Evolutionary conservation across 2,888 invertebrate species (phyloP), one percentile per base, ranked within the genome.

Genomic region (Zygothrica quintamaculata): DNA sequence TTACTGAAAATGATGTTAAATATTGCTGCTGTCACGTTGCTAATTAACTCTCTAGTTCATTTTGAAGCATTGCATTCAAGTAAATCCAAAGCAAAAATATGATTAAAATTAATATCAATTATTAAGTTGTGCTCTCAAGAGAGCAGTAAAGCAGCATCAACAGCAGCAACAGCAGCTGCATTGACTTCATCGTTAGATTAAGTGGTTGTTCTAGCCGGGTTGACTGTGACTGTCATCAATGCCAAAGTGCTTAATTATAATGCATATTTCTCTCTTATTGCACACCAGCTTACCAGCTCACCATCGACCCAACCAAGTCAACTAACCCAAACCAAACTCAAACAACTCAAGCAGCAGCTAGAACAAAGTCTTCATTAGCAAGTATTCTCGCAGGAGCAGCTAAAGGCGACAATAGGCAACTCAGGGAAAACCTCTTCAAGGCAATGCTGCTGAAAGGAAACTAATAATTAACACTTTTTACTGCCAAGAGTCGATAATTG

Each of bases 401-500:
- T 36, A 39, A n/a, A 50, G 58, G 50, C 58, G 65, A 48, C 47
- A 46, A 37, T 2, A 22, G 2, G 18, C 18, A 5, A 22, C 18
- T 22, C 46, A 61, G 56, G 60, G 73, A 75, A 75, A 75, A 75
- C 76, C 70, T 73, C 78, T 68, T 76, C 76, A 73, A 47, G 53
- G 62, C 60, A 64, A n/a, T n/a, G n/a, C n/a, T n/a, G 64, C 47
- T 58, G 76, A 77, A 77, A 82, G 82, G 85, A 85, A 82, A 85
- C 82, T 82, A 82, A 82, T 82, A 82, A 82, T 82, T 82, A 82
- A 82, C 82, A 82, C 82, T 82, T 82, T 85, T 85, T 82, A 82
- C 85, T 85, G 82, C 70, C 84, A 82, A 82, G 82, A 85, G 85
- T 82, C 85, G 84, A 82, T 82, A 82, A 82, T 82, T 82, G 82